Evolutionary conservation across 2,113 vertebrate species (phyloP).

Genomic region (Ahaetulla prasina): DNA sequence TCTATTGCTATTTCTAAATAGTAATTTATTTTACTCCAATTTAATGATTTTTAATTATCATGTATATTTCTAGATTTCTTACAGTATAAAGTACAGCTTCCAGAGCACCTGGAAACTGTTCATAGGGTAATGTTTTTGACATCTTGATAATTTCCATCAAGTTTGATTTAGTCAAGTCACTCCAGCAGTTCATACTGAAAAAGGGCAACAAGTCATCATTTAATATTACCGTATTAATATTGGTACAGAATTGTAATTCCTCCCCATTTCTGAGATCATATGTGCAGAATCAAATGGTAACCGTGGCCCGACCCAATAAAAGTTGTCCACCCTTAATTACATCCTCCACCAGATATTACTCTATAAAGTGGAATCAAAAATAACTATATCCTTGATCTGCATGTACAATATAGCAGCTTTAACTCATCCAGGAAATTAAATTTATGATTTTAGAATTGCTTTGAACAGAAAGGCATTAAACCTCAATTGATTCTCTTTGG

Average conservation of each 20-base stretch:
- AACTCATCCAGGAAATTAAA: not conserved
- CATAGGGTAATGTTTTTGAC: not conserved
- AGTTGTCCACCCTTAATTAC: not conserved
- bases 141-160: not conserved
- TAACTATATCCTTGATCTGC: not conserved
- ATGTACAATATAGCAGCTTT: not conserved
- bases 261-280: not conserved
- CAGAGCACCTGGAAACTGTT: not conserved
- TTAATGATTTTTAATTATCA: not conserved
- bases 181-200: not conserved
- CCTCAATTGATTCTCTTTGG: constrained; percentile 19
- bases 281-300: not conserved
- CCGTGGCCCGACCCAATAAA: not conserved
- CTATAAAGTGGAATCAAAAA: not conserved
- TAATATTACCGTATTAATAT: not conserved
- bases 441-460: constrained; percentile 5
- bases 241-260: not conserved
- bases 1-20: not conserved
- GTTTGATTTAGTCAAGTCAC: not conserved
- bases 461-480: not conserved
- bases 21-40: not conserved
- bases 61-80: not conserved
- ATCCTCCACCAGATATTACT: not conserved
- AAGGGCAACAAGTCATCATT: not conserved
- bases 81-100: not conserved